Base-by-base conservation (phyloP, 2,797 vertebrate genomes). In the Girardinus metallicus region DNA sequence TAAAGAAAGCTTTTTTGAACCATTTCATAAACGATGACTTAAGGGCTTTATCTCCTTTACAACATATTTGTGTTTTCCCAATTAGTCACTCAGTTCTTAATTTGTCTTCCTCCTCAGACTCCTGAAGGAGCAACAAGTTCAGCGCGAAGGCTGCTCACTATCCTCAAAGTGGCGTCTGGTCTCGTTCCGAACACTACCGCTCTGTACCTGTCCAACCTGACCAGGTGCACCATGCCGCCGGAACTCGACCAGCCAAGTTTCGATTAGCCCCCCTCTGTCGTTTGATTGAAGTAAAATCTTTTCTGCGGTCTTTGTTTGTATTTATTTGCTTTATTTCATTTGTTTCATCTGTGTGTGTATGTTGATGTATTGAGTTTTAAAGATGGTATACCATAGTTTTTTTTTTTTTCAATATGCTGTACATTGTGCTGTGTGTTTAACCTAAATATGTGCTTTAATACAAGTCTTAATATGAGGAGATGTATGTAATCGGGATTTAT, bases 141-240 rank as follows among this genome's bases (percentile, higher is more conserved):
- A 9, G 95, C 97, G 0, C 95, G 94, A 75, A 94, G 97, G 71
- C 96, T 99, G 71, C 84, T 97, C 23, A 95, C 90, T 39, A 92
- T 98, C 31, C 91, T 99, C 75, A 94, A 95, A 89, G 94, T 98
- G 87, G 95, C 97, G 0, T 96, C 97, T 0, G 97, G 97, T 81
- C 91, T 95, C 0, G 73, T 97, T 85, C 96, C 96, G 0, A 93
- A 97, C 64, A 49, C 96, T 18, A 98, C 97, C 0, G 93, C 97
- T 15, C 95, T 99, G 73, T 97, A 88, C 89, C 94, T 99, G 86
- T 93, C 94, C 82, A 95, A 91, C 0, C 87, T 98, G 92, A 94
- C 93, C 31, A 91, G 91, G 83, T 95, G 93, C 89, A 90, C 92
- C 0, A 78, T 92, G 78, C 92, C 94, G 26, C 82, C 83, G 15